Conservation (phyloP, 2,888 invertebrate genomes). For the Horisme vitalbata region DNA sequence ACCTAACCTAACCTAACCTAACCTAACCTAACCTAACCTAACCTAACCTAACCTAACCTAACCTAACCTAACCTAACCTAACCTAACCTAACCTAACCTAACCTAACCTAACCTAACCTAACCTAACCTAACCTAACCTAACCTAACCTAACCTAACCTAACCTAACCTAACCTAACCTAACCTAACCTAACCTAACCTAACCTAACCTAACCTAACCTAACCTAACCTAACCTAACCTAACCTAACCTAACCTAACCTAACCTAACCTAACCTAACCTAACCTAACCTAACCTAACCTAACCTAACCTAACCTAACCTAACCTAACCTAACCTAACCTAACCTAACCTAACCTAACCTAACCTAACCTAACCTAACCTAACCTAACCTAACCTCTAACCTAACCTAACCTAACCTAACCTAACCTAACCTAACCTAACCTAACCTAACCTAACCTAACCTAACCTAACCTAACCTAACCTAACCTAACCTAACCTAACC, state of each 20-base stretch:
- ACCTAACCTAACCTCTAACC: conserved; percentile 33
- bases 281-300: conserved; percentile 37
- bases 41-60: conserved; percentile 28
- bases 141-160: conserved; percentile 24
- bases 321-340: conserved; percentile 37
- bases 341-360: conserved; percentile 39
- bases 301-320: conserved; percentile 37
- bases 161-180: conserved; percentile 28
- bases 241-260: conserved; percentile 35
- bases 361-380: conserved; percentile 35
- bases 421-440: conserved; percentile 32
- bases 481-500: conserved; percentile 33
- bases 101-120: conserved; percentile 29
- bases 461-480: conserved; percentile 36
- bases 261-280: conserved; percentile 36
- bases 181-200: conserved; percentile 28
- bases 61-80: conserved; percentile 29
- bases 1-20: conserved; percentile 34
- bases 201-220: conserved; percentile 32
- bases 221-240: conserved; percentile 37
- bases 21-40: conserved; percentile 29
- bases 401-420: conserved; percentile 31
- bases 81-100: conserved; percentile 27
- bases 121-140: conserved; percentile 29
- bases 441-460: conserved; percentile 30